These are phyloP conservation scores for Micrasema minimum DNA, from an alignment of 1,140 invertebrate genomes.

Conservation along the genomic window DNA sequence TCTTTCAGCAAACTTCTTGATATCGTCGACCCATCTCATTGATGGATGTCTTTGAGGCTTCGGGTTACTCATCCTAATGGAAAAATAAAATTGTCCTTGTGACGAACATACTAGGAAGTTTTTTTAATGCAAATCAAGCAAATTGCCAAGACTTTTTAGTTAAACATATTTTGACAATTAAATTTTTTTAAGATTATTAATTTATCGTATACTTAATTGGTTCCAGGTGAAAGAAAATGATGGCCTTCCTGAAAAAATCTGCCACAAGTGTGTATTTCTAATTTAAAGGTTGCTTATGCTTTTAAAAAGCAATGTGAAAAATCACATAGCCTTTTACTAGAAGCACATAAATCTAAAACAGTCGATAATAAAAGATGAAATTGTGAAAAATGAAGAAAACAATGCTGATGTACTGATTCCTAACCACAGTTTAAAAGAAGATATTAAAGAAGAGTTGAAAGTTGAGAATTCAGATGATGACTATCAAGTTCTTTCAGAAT, in stretches of 20 bases:
- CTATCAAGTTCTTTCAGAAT: not conserved
- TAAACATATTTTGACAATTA: too few species aligned
- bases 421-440: conserved; percentile 16
- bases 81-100: too few species aligned
- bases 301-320: conserved; percentile 48
- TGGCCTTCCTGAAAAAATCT: conserved; percentile 48
- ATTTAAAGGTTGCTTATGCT: conserved; percentile 46
- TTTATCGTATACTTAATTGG: not conserved
- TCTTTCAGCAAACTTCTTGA: too few species aligned
- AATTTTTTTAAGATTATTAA: too few species aligned
- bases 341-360: too few species aligned
- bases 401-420: not conserved
- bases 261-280: conserved; percentile 46
- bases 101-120: too few species aligned
- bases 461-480: conserved; percentile 34
- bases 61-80: too few species aligned
- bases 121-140: too few species aligned
- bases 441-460: conserved; percentile 37
- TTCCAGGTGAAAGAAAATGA: conserved; percentile 55
- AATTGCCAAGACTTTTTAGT: too few species aligned
- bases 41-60: too few species aligned
- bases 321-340: conserved; percentile 30
- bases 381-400: not conserved
- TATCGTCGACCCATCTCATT: too few species aligned
- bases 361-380: conserved; percentile 3